Evolutionary conservation across 2,888 invertebrate genomes (phyloP), one percentile per base, ranked within the genome.

Genomic region (Anaspis maculata): DNA sequence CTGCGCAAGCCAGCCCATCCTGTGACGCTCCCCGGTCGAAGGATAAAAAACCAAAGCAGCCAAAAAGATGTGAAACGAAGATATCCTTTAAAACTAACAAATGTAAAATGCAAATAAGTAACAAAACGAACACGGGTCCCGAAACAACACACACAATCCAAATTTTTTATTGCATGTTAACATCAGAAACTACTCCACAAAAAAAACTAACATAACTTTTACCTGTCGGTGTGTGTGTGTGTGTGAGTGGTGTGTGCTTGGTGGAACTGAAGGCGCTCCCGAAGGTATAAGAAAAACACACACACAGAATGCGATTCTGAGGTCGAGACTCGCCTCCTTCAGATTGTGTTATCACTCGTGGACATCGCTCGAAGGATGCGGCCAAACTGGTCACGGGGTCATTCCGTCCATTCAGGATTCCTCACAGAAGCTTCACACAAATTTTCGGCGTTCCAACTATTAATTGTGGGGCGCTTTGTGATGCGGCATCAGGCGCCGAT

Each of bases 101-200:
- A 59, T 54, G 56, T 57, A 50, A 59, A 59, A 60, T 59, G 60
- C 59, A 59, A 61, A 61, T 58, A 54, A 52, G 49, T 47, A 52
- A 54, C 57, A 52, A 54, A 57, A 48, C 53, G 51, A 48, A 49
- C 48, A 44, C 39, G 31, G 46, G 39, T 44, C 44, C 19, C 12
- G 12, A 50, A 50, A 54, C 54, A n/a, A n/a, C n/a, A n/a, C n/a
- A n/a, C 54, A 45, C 50, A 52, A 45, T 49, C 51, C 44, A 52
- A 54, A 50, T 54, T 54, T 56, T 59, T 60, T 61, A 61, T 59
- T 56, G 57, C 59, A 55, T 61, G 59, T 60, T 58, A 61, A 61
- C 61, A 61, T 59, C 59, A 55, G 52, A 59, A 59, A 57, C 61
- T 59, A 56, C 57, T 57, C 50, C 45, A 54, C 52, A 54, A 56